Conservation (phyloP, 2,113 vertebrate genomes). For the Nothoprocta perdicaria region DNA sequence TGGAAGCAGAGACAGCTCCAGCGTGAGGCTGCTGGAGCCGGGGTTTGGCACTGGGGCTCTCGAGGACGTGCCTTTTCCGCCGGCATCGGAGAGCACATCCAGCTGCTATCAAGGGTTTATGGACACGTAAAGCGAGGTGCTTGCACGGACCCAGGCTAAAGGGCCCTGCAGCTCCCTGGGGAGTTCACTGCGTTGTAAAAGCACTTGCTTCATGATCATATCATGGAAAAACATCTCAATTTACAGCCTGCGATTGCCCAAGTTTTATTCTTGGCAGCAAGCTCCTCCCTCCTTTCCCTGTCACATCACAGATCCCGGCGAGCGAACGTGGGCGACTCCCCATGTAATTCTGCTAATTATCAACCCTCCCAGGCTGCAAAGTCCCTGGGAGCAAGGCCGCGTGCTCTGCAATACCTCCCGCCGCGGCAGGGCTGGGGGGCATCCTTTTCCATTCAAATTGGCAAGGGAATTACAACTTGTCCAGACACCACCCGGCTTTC, state of each 20-base stretch:
- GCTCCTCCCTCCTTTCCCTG: not conserved
- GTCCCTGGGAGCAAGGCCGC: not conserved
- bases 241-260: not conserved
- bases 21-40: not conserved
- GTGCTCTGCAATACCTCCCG: not conserved
- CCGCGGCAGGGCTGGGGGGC: not conserved
- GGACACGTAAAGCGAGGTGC: not conserved
- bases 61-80: not conserved
- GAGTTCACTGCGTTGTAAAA: not conserved
- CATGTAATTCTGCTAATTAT: not conserved
- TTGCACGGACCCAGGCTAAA: accelerated
- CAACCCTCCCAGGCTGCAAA: not conserved
- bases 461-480: not conserved
- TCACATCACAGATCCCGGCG: accelerated
- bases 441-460: not conserved
- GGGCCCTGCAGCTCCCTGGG: accelerated
- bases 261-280: not conserved
- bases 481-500: not conserved
- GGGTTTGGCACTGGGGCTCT: not conserved
- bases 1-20: not conserved
- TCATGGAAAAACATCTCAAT: not conserved
- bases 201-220: not conserved
- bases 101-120: not conserved
- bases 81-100: not conserved
- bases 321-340: accelerated